phyloP scores from a whole-genome alignment of 2,888 invertebrate genomes.

The Cryptocephalus moraei region DNA sequence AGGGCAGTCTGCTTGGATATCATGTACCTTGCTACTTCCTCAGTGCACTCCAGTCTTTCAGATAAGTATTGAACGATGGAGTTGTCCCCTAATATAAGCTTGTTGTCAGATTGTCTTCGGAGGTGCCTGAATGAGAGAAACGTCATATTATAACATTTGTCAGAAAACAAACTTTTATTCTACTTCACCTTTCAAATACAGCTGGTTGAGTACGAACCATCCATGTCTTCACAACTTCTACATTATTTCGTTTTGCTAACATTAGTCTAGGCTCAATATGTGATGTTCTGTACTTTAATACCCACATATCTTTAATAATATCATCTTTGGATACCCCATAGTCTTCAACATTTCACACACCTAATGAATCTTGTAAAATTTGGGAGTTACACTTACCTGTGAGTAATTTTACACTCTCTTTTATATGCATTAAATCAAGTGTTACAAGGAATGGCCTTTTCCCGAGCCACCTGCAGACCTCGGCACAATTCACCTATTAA shows the following conservation, averaged over 20 bases:
- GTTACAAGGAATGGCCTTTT: slow-evolving; percentile 13
- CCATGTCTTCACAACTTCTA: slow-evolving; percentile 39
- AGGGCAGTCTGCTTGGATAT: slow-evolving; percentile 34
- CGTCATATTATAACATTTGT: background rate
- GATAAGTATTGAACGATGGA: slow-evolving; percentile 36
- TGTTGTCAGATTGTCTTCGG: slow-evolving; percentile 31
- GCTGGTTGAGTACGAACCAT: slow-evolving; percentile 35
- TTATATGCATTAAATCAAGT: slow-evolving; percentile 9
- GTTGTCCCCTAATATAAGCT: slow-evolving; percentile 32
- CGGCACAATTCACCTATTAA: slow-evolving; percentile 22
- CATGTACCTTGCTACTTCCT: slow-evolving; percentile 27
- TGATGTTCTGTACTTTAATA: slow-evolving; percentile 32
- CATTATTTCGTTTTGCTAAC: slow-evolving; percentile 27
- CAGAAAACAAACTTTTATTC: background rate
- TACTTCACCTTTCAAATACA: slow-evolving; percentile 32
- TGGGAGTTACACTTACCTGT: slow-evolving; percentile 5
- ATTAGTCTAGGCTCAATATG: slow-evolving; percentile 29
- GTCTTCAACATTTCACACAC: slow-evolving; percentile 23
- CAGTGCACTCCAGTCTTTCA: slow-evolving; percentile 31
- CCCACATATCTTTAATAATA: slow-evolving; percentile 38
- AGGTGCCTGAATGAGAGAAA: slow-evolving; percentile 28
- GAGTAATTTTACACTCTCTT: slow-evolving; percentile 8
- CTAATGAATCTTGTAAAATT: slow-evolving; percentile 2
- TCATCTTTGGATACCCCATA: slow-evolving; percentile 29
- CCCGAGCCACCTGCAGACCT: slow-evolving; percentile 17